Percentiles rank a stretch among this genome's conserved stretches.
phyloP scores from a whole-genome alignment of 2,888 invertebrate genomes.

The Buathra laborator region DNA sequence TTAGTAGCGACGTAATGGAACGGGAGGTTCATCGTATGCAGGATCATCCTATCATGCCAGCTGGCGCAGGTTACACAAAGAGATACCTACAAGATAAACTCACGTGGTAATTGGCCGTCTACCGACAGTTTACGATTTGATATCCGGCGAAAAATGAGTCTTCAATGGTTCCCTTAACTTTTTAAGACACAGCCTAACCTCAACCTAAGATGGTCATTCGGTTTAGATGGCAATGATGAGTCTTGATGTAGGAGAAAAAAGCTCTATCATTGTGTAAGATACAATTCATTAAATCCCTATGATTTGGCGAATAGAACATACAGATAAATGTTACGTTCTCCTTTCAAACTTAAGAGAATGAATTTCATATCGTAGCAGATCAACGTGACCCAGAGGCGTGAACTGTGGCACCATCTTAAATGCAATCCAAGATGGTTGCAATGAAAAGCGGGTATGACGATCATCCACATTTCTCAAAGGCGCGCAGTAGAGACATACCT shows the following conservation, averaged over 20 bases:
- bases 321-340: background rate
- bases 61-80: slow-evolving; percentile 5
- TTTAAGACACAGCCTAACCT: too few species aligned
- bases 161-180: too few species aligned
- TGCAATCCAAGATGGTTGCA: slow-evolving; percentile 23
- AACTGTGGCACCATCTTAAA: slow-evolving; percentile 7
- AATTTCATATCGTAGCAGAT: background rate
- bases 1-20: background rate
- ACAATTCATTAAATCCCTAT: too few species aligned
- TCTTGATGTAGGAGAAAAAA: too few species aligned
- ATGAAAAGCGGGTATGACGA: slow-evolving; percentile 23
- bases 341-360: background rate
- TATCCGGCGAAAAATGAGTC: background rate
- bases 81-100: background rate
- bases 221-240: too few species aligned
- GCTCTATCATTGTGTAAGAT: too few species aligned
- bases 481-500: background rate
- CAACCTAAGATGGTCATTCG: too few species aligned
- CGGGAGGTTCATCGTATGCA: slow-evolving; percentile 7
- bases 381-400: slow-evolving; percentile 3
- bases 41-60: slow-evolving; percentile 21
- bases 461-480: slow-evolving; percentile 14
- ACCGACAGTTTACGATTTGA: background rate
- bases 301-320: too few species aligned
- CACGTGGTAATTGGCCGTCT: slow-evolving; percentile 2